Base-by-base conservation (phyloP, 1,140 invertebrate genomes). In the Megalopta genalis region DNA sequence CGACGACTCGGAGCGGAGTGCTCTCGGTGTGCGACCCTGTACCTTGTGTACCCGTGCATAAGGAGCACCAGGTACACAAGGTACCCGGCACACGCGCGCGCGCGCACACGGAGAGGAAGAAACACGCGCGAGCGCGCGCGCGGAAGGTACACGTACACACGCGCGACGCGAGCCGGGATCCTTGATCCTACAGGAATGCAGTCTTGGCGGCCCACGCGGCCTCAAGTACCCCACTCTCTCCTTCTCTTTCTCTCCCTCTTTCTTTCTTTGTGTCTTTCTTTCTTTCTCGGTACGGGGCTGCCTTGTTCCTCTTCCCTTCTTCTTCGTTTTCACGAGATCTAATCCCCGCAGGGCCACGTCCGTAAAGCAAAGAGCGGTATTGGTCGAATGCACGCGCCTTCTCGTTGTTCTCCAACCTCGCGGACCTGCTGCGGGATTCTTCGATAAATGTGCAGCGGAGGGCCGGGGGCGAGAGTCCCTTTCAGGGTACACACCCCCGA, bases 131-230 rank as follows among this genome's bases (percentile, higher is more conserved):
- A 57, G 64, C 65, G 59, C 65, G 68, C 73, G 65, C 70, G 63
- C 79, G 67, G 54, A 66, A 54, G 64, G 63, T 76, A 68, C 62
- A 62, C 65, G 54, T 82, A 83, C 81, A 75, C 67, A 75, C 77
- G 63, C 80, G 82, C 80, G 86, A 88, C 73, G 69, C 80, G 81
- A 86, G 73, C 80, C 80, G 86, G 84, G 91, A 92, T 91, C 90
- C 90, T 92, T 91, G 91, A 91, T 91, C 90, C 91, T 91, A 86
- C 87, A 90, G 88, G 90, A 92, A 91, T 91, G 90, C 88, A 88
- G 87, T 82, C 88, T 84, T 88, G 88, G 87, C 90, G 87, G 87
- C 90, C 90, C 90, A 91, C 90, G 90, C 89, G 86, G 85, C 84
- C 83, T 87, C 88, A 84, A 87, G 83, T 90, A 88, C 88, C 81